Percentiles rank a stretch among this genome's conserved stretches.
Conservation (phyloP, 2,113 vertebrate species). For the Tetrax tetrax region DNA sequence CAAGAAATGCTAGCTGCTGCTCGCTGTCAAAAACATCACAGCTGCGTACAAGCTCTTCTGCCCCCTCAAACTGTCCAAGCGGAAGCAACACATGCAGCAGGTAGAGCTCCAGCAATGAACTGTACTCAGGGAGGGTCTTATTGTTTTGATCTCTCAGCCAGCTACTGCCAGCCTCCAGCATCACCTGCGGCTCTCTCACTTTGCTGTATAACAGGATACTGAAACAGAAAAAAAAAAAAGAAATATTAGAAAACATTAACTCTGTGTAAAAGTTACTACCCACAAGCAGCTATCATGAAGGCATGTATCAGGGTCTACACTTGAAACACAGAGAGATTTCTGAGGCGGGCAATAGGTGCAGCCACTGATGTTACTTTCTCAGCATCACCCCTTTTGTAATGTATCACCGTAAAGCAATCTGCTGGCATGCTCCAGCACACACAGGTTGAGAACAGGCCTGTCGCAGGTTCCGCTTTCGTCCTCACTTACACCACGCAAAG, state of each 20-base stretch:
- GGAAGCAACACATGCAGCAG: constrained; percentile 84
- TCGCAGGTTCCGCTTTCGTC: background rate
- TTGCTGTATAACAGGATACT: constrained; percentile 90
- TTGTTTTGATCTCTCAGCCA: constrained; percentile 83
- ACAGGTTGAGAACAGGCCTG: background rate
- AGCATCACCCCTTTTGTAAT: background rate
- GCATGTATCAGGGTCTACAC: background rate
- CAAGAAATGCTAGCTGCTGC: constrained; percentile 64
- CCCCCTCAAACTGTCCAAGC: constrained; percentile 75
- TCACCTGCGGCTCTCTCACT: constrained; percentile 80
- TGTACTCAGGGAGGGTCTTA: constrained; percentile 62
- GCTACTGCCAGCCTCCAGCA: constrained; percentile 77
- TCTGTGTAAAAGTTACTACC: background rate
- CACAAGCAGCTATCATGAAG: background rate
- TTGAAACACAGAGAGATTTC: background rate
- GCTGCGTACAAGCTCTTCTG: constrained; percentile 76
- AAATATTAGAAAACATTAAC: background rate
- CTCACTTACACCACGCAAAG: accelerated
- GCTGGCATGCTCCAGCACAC: background rate
- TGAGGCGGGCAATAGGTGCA: background rate
- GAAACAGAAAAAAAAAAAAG: background rate
- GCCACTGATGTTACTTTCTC: background rate
- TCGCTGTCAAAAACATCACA: constrained; percentile 63
- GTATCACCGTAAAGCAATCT: background rate
- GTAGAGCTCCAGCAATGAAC: constrained; percentile 83